Evolutionary conservation across 1,140 invertebrate genomes (phyloP).

Genomic region (Drosophila leontia): DNA sequence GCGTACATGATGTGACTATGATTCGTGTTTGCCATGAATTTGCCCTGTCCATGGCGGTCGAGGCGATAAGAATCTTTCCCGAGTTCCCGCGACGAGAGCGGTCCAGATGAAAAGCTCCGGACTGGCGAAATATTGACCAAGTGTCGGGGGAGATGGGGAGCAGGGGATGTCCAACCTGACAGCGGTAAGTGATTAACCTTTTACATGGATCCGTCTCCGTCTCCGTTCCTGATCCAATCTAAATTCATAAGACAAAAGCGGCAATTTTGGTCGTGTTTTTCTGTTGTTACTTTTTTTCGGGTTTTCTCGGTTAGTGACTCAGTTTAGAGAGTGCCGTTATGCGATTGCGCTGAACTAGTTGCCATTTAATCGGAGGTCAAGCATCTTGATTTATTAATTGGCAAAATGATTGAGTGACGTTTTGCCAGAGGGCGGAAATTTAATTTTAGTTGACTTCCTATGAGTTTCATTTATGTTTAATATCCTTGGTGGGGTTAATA

Average conservation of each 20-base stretch:
- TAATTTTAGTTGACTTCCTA: not conserved
- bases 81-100: conserved; percentile 24
- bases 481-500: not conserved
- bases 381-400: conserved; percentile 49
- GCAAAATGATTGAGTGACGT: conserved; percentile 1
- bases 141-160: not conserved
- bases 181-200: conserved; percentile 53
- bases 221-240: conserved; percentile 34
- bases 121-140: conserved; percentile 45
- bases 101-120: conserved; percentile 46
- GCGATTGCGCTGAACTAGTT: conserved; percentile 34
- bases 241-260: conserved; percentile 54
- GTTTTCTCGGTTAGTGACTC: conserved; percentile 35
- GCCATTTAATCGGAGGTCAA: conserved; percentile 42
- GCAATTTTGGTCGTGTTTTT: conserved; percentile 19
- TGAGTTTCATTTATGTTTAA: not conserved
- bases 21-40: conserved; percentile 53
- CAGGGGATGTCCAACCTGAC: conserved; percentile 30
- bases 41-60: conserved; percentile 49
- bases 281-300: not conserved
- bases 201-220: conserved; percentile 32
- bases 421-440: not conserved
- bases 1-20: conserved; percentile 52
- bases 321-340: conserved; percentile 49
- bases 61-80: conserved; percentile 44